Evolutionary conservation across 2,888 invertebrate species (phyloP), one percentile per base, ranked within the genome.

Genomic region (Allophyes oxyacanthae): DNA sequence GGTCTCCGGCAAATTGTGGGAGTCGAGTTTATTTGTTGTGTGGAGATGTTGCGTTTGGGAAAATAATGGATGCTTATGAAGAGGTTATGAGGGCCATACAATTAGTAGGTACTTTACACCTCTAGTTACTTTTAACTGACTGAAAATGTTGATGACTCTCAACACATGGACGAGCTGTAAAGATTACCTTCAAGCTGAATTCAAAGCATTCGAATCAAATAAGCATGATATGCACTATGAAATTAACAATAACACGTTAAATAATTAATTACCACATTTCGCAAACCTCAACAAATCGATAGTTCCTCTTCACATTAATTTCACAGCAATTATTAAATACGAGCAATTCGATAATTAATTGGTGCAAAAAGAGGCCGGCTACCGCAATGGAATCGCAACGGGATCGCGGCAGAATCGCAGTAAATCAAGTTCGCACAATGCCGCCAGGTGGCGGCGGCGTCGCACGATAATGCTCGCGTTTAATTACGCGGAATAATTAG

Each of bases 401-500:
- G 87, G 82, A 88, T 88, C 91, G 90, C 88, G 85, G 82, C 86
- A 86, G 91, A 88, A 88, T 86, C 89, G 92, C 92, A 86, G 91
- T 94, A 94, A 94, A 94, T 94, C 93, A 94, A 87, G 81, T 70
- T 81, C 86, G 86, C 91, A 94, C 94, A 94, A 94, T 91, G 92
- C 89, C 87, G 87, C 84, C 93, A 94, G 92, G 92, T 94, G 93
- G 92, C 91, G 90, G 84, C 90, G 90, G 91, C 91, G 89, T 84
- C 88, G 89, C 88, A 84, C 90, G 92, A 92, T 93, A 92, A 93
- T 93, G 88, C 91, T 80, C 87, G 89, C 90, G 94, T 92, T 94
- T 94, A 94, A 94, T 94, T 94, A 93, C 94, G 91, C 89, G 94
- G 94, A 94, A 94, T 94, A 94, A 94, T 94, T 94, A 94, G 92